Conservation (phyloP, 2,113 vertebrate genomes). For the Melanocharis versteri region DNA sequence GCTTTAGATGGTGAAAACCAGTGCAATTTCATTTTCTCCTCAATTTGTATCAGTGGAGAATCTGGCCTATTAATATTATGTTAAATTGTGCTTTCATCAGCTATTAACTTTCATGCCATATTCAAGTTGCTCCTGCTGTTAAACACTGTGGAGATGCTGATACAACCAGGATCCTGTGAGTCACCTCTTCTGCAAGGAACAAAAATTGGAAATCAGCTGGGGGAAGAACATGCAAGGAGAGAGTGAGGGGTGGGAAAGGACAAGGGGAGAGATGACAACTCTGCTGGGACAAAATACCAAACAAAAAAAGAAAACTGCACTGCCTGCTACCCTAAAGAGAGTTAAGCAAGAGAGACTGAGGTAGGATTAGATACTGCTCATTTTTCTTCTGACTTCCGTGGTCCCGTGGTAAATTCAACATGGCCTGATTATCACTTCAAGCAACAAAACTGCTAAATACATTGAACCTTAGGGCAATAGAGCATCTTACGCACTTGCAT, state of each 20-base stretch:
- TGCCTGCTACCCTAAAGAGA: neutral
- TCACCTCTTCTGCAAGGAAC: neutral
- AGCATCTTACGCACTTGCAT: neutral
- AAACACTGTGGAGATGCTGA: neutral
- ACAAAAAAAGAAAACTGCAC: neutral
- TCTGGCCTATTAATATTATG: neutral
- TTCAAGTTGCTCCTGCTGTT: neutral
- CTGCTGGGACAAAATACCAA: neutral
- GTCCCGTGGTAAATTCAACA: neutral
- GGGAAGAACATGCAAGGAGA: neutral
- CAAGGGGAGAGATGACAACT: neutral
- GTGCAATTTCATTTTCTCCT: neutral
- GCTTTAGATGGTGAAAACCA: neutral
- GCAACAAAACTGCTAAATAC: neutral
- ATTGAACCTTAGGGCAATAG: accelerated
- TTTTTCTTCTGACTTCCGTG: neutral
- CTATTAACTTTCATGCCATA: neutral
- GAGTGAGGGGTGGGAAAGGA: neutral
- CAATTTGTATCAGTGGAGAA: neutral
- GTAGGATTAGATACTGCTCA: neutral
- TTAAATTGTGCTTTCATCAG: conserved; percentile 3
- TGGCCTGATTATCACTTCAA: neutral
- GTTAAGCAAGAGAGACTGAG: neutral
- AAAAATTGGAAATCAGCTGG: neutral
- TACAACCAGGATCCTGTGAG: neutral